phyloP scores from a whole-genome alignment of 1,140 invertebrate genomes.

The Campodea augens region DNA sequence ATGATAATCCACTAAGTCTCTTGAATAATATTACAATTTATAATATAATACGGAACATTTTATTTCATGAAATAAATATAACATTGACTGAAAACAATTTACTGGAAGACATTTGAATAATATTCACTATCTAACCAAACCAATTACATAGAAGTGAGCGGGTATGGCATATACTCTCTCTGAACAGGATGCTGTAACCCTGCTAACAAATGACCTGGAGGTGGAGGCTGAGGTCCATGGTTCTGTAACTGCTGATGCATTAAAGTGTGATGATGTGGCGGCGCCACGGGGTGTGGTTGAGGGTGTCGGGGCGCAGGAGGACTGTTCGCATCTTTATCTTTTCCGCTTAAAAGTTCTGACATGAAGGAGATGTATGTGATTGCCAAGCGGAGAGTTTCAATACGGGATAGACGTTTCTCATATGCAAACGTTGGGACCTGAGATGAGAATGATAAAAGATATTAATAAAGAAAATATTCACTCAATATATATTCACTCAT shows the following conservation, averaged over 20 bases:
- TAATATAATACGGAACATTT: too few relatives aligned
- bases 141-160: constrained; percentile 3
- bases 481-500: not conserved
- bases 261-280: not conserved
- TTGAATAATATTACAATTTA: too few relatives aligned
- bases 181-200: constrained; percentile 7
- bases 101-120: too few relatives aligned
- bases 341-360: constrained; percentile 51
- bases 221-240: not conserved
- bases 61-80: too few relatives aligned
- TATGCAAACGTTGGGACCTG: constrained; percentile 99
- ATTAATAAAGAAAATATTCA: constrained; percentile 2
- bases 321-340: constrained; percentile 21
- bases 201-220: not conserved
- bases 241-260: not conserved
- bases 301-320: constrained; percentile 6
- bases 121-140: too few relatives aligned
- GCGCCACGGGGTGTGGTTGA: not conserved
- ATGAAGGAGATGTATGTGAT: constrained; percentile 98
- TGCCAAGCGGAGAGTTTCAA: constrained; percentile 88
- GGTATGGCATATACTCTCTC: constrained; percentile 18
- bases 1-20: too few relatives aligned
- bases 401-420: constrained; percentile 91
- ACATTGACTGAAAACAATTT: too few relatives aligned
- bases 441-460: constrained; percentile 18